Percentiles rank a stretch among this genome's conserved stretches.
These are phyloP conservation scores for Orthosia cruda DNA, from an alignment of 2,888 invertebrate species.

Conservation along the genomic window DNA sequence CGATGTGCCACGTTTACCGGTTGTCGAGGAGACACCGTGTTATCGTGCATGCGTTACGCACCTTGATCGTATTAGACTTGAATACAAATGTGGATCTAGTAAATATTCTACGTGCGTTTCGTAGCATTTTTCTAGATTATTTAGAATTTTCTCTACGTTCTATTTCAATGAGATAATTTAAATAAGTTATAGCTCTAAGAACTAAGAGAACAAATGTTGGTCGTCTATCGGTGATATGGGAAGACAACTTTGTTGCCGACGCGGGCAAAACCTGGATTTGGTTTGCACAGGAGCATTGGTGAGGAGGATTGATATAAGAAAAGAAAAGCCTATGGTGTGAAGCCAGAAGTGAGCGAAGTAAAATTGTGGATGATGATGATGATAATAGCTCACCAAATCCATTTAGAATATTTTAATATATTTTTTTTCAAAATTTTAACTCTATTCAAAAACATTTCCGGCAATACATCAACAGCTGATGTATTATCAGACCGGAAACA, in stretches of 20 bases:
- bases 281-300: no score
- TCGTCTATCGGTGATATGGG: no score
- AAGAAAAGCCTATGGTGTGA: no score
- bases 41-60: conserved; percentile 21
- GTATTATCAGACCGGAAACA: conserved; percentile 10
- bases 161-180: conserved; percentile 1
- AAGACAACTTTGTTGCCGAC: no score
- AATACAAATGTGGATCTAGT: conserved; percentile 39
- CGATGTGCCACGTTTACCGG: conserved; percentile 23
- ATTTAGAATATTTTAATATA: not conserved
- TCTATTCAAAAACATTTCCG: not conserved
- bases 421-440: no score
- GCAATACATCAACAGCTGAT: no score
- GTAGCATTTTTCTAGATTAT: conserved; percentile 19
- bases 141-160: not conserved
- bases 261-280: no score
- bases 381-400: not conserved
- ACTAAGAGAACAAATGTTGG: no score
- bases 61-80: conserved; percentile 13
- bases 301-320: no score
- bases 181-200: not conserved
- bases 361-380: no score
- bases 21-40: not conserved
- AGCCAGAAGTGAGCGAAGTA: no score
- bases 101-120: conserved; percentile 30